These are phyloP conservation scores for Geothlypis trichas DNA, from an alignment of 2,113 vertebrate genomes.

Conservation along the genomic window DNA sequence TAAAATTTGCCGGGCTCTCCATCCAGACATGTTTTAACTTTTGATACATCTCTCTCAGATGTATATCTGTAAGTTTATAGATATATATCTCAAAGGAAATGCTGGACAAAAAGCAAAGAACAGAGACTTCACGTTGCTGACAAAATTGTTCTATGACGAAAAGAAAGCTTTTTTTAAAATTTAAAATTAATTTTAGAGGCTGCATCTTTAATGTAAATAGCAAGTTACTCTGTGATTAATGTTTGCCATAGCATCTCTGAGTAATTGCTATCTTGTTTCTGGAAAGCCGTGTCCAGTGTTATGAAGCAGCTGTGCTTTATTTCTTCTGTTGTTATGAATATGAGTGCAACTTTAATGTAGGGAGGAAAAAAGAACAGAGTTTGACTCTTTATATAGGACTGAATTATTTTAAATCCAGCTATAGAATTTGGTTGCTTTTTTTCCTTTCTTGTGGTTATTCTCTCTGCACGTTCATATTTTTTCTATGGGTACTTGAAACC, in stretches of 20 bases:
- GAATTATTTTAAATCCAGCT: neutral
- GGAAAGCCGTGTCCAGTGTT: slow-evolving; percentile 15
- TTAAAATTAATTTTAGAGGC: neutral
- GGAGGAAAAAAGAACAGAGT: neutral
- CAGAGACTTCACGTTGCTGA: neutral
- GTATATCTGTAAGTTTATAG: neutral
- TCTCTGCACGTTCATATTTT: slow-evolving; percentile 43
- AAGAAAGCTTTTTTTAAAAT: neutral
- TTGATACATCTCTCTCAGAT: slow-evolving; percentile 7
- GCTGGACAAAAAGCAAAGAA: slow-evolving; percentile 13
- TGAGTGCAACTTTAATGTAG: neutral
- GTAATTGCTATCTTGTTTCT: slow-evolving; percentile 52
- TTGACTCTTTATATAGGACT: neutral
- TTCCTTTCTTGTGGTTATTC: neutral
- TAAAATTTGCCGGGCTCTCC: neutral
- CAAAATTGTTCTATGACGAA: neutral
- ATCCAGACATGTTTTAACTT: neutral
- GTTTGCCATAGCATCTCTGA: slow-evolving; percentile 46
- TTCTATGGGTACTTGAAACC: slow-evolving; percentile 44
- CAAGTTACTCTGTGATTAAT: slow-evolving; percentile 25
- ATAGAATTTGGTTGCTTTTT: neutral
- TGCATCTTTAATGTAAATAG: slow-evolving; percentile 34
- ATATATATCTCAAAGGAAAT: neutral
- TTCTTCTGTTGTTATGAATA: slow-evolving; percentile 1
- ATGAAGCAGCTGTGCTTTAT: slow-evolving; percentile 9